These are phyloP conservation scores for Pithys albifrons DNA, from an alignment of 2,113 vertebrate species.

Conservation along the genomic window DNA sequence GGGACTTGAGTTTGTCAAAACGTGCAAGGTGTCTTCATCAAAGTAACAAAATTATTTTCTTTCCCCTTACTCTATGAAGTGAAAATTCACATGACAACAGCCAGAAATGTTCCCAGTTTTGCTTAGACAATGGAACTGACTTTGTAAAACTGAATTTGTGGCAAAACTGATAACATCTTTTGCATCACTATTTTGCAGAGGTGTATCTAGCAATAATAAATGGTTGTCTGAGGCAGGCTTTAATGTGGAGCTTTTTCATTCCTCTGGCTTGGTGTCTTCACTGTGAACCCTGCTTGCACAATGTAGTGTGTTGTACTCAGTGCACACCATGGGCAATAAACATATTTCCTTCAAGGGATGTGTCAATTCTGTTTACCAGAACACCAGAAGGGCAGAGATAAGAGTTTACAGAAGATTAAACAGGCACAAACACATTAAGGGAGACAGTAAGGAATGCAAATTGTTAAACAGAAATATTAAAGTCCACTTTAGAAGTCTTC, in stretches of 20 bases:
- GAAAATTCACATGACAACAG: slow-evolving; percentile 52
- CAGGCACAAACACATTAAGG: slow-evolving; percentile 32
- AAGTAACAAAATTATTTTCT: slow-evolving; percentile 65
- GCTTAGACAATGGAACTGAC: slow-evolving; percentile 42
- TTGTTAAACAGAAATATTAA: slow-evolving; percentile 61
- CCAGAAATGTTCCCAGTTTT: slow-evolving; percentile 41
- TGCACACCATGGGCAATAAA: neutral
- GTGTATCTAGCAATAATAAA: slow-evolving; percentile 10
- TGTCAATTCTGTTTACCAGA: slow-evolving; percentile 7
- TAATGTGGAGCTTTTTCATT: neutral
- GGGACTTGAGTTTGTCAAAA: slow-evolving; percentile 70
- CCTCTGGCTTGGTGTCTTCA: neutral
- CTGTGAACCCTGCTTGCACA: neutral
- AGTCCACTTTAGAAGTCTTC: slow-evolving; percentile 33
- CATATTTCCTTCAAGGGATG: neutral
- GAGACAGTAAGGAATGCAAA: slow-evolving; percentile 51
- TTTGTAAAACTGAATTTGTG: neutral
- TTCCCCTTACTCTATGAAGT: slow-evolving; percentile 24
- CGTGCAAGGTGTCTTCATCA: slow-evolving; percentile 59
- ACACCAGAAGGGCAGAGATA: slow-evolving; percentile 30
- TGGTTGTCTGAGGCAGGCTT: neutral
- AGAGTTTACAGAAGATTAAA: slow-evolving; percentile 61
- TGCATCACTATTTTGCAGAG: neutral
- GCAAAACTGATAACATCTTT: slow-evolving; percentile 35
- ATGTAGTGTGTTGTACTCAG: neutral